Evolutionary conservation across 2,113 vertebrate genomes (phyloP), one percentile per base, ranked within the genome.

Genomic region (Epinephelus lanceolatus): DNA sequence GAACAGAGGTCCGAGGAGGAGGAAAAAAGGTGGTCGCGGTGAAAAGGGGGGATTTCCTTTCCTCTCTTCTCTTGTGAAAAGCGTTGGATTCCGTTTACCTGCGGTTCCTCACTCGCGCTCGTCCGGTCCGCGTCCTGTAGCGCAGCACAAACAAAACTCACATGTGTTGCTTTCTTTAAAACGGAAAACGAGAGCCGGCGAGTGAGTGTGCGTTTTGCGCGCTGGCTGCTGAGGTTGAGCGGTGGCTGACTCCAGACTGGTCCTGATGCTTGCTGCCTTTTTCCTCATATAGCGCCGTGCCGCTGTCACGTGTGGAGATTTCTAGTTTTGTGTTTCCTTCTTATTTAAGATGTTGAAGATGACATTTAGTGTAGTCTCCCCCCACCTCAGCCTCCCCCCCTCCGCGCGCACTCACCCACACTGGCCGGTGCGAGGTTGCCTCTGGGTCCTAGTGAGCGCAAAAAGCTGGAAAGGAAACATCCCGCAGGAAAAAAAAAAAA

Each of bases 181-280:
- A 81, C 55, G 42, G 78, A 75, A 75, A 73, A 65, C 5, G 42
- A 72, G 86, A 79, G 68, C 88, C 74, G 84, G 86, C 18, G 66
- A 62, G 79, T 84, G 80, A 83, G 86, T 85, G 55, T 87, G 91
- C 80, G 85, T 91, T 87, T 47, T 61, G 86, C 80, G 90, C 80
- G 79, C 83, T 61, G 53, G 57, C 14, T 37, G 91, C 89, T 87
- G 92, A 93, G 90, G 76, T 76, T 88, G 91, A 86, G 82, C 77
- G 52, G 27, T 71, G 91, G 87, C 92, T 86, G 88, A 89, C 83
- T 89, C 81, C 81, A 72, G 52, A 94, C 90, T 95, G 95, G 94
- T 95, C 93, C 94, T 95, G 95, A 96, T 96, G 95, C 95, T 95
- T 89, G 89, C 89, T 87, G 89, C 85, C 85, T 85, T 92, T 94